Conservation (phyloP, 2,888 invertebrate genomes). For the Lagria hirta region DNA sequence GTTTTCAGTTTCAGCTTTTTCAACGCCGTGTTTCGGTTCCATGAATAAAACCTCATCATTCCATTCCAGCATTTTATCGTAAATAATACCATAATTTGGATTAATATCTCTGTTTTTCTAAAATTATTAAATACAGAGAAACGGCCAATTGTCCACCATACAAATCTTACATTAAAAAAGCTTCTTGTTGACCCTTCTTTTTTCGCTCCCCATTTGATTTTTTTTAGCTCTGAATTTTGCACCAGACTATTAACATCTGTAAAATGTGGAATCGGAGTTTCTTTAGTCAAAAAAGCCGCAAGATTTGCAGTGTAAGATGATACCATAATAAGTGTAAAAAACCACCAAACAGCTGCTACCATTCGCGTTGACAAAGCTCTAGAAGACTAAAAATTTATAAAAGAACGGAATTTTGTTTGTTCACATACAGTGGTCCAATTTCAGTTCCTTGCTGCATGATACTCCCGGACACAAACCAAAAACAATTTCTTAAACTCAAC, state of each 20-base stretch:
- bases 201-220: constrained; percentile 86
- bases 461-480: constrained; percentile 88
- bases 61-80: constrained; percentile 44
- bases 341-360: constrained; percentile 89
- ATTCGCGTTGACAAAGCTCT: constrained; percentile 88
- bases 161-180: constrained; percentile 65
- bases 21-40: constrained; percentile 27
- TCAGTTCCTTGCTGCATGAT: constrained; percentile 86
- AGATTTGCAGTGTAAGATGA: constrained; percentile 89
- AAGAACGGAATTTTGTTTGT: neutral
- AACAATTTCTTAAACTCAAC: constrained; percentile 75
- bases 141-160: constrained; percentile 25
- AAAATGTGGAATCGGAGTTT: constrained; percentile 70
- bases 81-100: constrained; percentile 39
- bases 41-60: constrained; percentile 37
- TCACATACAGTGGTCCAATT: constrained; percentile 76
- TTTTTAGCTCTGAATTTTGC: constrained; percentile 69
- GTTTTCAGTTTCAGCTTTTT: constrained; percentile 25
- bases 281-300: constrained; percentile 88
- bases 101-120: too few relatives aligned
- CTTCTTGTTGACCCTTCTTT: constrained; percentile 78
- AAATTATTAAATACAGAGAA: too few relatives aligned
- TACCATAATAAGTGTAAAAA: constrained; percentile 85
- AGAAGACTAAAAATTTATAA: too few relatives aligned
- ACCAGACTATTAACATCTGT: constrained; percentile 82